Evolutionary conservation across 2,797 vertebrate species (phyloP), one percentile per base, ranked within the genome.

Genomic region (Dryobates pubescens): DNA sequence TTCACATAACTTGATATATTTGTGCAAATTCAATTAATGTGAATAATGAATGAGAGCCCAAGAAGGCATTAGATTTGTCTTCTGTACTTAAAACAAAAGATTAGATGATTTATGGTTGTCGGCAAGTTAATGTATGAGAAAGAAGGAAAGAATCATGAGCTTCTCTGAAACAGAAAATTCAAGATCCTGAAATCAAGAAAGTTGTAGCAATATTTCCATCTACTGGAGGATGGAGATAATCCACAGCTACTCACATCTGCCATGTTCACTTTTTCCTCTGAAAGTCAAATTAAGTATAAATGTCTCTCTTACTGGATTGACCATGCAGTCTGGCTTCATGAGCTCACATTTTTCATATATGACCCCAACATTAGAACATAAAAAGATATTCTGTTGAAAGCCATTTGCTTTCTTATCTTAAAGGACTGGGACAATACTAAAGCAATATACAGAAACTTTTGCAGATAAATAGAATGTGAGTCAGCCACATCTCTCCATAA

Each of bases 141-240:
- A 78, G 47, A 53, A 74, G 26, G 38, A 71, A 80, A 74, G 38
- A 79, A 76, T 34, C 38, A 11, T 6, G 34, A 90, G 16, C 38
- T 45, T 56, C 18, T 19, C 27, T 51, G 29, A 51, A 79, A 71
- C 24, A 74, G 63, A 76, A 85, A 71, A 7, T 67, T 54, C 7
- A 68, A 43, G 20, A 49, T 58, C 49, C 0, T 78, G 13, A 54
- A 83, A 32, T 27, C 41, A 12, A n/a, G 7, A 86, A 82, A 81
- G 34, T 80, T 77, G 59, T 51, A 86, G 72, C 82, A 95, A 82
- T 76, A 87, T 94, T 95, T 96, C 94, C 94, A 96, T 88, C 92
- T 97, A 19, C 93, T 96, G 93, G 92, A 95, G 58, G 24, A 13
- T 86, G 4, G 17, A 49, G 45, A 95, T 77, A 92, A 93, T 88